Evolutionary conservation across 2,113 vertebrate genomes (phyloP).

Genomic region (Ranitomeya imitator): DNA sequence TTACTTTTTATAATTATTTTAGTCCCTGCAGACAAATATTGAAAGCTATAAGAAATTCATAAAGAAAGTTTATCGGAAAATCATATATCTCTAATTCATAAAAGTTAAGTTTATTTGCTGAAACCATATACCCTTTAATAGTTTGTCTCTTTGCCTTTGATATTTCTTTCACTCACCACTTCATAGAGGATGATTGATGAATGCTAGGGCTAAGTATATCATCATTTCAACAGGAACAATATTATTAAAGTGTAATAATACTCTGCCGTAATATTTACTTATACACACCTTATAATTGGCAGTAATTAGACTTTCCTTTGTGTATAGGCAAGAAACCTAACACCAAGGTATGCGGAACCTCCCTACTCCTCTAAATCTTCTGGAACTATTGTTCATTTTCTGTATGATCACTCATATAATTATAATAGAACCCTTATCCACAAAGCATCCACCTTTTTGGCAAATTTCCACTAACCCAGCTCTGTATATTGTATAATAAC

Average conservation of each 20-base stretch:
- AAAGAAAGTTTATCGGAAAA: background rate
- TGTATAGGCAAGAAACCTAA: background rate
- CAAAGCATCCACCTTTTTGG: background rate
- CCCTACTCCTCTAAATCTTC: background rate
- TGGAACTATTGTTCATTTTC: background rate
- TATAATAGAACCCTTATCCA: background rate
- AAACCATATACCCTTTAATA: background rate
- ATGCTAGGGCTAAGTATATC: background rate
- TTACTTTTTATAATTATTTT: too few species aligned
- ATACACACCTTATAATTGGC: constrained; percentile 14
- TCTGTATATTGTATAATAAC: too few species aligned
- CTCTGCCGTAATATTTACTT: constrained; percentile 1
- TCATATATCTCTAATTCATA: background rate
- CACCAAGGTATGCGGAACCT: constrained; percentile 8
- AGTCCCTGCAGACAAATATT: too few species aligned
- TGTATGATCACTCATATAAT: background rate
- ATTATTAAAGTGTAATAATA: constrained; percentile 25
- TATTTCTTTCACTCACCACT: background rate
- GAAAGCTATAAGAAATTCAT: background rate
- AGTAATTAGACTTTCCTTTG: constrained; percentile 1
- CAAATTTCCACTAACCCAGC: too few species aligned
- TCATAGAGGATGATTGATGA: background rate
- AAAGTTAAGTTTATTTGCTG: background rate
- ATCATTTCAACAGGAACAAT: background rate
- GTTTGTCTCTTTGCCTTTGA: background rate